Evolutionary conservation across 2,888 invertebrate species (phyloP), one percentile per base, ranked within the genome.

Genomic region (Diadegma fenestrale): DNA sequence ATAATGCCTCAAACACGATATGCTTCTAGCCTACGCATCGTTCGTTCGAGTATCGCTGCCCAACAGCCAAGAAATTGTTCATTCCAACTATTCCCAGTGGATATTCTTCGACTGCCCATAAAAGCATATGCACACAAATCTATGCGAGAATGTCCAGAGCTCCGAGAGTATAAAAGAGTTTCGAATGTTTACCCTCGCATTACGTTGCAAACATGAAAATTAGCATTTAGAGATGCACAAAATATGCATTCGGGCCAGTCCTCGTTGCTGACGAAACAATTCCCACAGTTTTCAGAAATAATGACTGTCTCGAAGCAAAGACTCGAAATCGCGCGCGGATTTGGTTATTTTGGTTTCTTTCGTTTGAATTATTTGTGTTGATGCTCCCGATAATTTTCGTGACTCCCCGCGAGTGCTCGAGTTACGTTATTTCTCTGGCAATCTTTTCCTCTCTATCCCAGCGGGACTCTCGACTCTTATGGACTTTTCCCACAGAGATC

Each of bases 1-100:
- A 92, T 92, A 92, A 92, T 92, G 90, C 89, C 89, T 88, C 87
- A 87, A 68, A 87, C 80, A 89, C 89, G 88, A 79, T 88, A 58
- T 58, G 91, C 91, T 92, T 89, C 91, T 91, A 90, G 91, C 89
- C 90, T 91, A 92, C 91, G 91, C 92, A 91, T 85, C 58, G 54
- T 79, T 51, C 80, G 64, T 64, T 7, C 4, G 61, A 73, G 64
- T 48, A 80, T 82, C 82, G 54, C 81, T 45, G 63, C 51, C 80
- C 58, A 82, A 80, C 78, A 79, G 71, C 58, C 84, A 54, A 78
- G 51, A 80, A 80, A 87, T 87, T 54, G 72, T 78, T 75, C 72
- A 54, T 72, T 78, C 71, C 64, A 63, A 45, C 51, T 41, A 79
- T 79, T 79, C 64, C 76, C 77, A 77, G 66, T 30, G 64, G 48